These are phyloP conservation scores for Himalopsyche tibetana DNA, from an alignment of 2,888 invertebrate genomes.

Conservation along the genomic window DNA sequence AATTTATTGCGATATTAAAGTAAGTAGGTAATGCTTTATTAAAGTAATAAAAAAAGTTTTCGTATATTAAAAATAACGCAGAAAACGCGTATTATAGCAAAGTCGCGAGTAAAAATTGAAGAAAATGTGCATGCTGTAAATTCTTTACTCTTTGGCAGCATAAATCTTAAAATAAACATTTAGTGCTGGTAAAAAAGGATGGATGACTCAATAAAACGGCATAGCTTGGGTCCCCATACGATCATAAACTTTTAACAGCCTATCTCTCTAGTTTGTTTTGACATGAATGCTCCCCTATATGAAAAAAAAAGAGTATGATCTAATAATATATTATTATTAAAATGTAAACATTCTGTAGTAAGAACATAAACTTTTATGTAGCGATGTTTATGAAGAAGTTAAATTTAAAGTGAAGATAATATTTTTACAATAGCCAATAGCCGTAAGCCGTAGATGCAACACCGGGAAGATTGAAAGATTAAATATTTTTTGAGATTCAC, in stretches of 20 bases:
- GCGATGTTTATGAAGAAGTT: background rate
- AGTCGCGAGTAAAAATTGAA: constrained; percentile 2
- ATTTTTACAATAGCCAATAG: too few relatives aligned
- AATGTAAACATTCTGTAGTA: constrained; percentile 26
- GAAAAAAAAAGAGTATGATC: constrained; percentile 1
- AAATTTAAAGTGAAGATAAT: too few relatives aligned
- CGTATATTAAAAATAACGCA: background rate
- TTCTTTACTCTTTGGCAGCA: background rate
- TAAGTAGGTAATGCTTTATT: too few relatives aligned
- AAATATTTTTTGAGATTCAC: too few relatives aligned
- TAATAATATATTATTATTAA: constrained; percentile 35
- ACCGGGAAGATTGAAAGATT: too few relatives aligned
- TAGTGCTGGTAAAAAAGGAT: constrained; percentile 39
- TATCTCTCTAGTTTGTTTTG: constrained; percentile 17
- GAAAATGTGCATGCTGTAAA: constrained; percentile 31
- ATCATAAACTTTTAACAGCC: constrained; percentile 28
- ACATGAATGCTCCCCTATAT: background rate
- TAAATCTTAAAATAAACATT: constrained; percentile 35
- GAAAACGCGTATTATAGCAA: background rate
- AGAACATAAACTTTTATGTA: background rate
- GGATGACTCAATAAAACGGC: constrained; percentile 21
- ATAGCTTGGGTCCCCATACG: background rate
- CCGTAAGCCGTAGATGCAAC: too few relatives aligned
- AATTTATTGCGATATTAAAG: too few relatives aligned
- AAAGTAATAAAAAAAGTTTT: background rate